Percentiles rank a stretch among this genome's conserved stretches.
Evolutionary conservation across 2,888 invertebrate genomes (phyloP).

Genomic region (Pegoplata infirma): DNA sequence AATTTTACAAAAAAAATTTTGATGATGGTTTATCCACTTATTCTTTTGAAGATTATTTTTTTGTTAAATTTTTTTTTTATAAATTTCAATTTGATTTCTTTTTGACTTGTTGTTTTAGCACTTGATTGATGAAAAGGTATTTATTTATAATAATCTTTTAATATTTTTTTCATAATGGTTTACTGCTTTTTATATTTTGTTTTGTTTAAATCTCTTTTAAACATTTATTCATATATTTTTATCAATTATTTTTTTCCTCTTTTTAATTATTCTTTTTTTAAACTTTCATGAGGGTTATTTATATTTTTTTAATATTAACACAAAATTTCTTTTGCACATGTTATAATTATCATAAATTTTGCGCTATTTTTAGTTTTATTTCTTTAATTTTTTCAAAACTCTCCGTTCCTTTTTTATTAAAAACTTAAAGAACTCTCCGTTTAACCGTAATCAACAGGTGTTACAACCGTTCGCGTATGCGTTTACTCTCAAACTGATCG

Average conservation of each 20-base stretch:
- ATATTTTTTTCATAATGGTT: not conserved
- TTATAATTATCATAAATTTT: not conserved
- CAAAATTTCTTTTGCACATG: not conserved
- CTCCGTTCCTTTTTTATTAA: not conserved
- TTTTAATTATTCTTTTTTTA: no score
- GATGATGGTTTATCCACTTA: conserved; percentile 54
- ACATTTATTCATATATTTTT: not conserved
- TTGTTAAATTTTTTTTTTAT: conserved; percentile 6
- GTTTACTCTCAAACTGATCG: conserved; percentile 76
- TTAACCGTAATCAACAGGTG: conserved; percentile 70
- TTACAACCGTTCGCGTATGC: conserved; percentile 75
- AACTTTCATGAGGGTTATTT: not conserved
- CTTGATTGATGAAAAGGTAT: conserved; percentile 31
- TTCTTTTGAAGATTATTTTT: conserved; percentile 27
- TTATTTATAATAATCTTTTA: no score
- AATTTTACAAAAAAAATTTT: conserved; percentile 42
- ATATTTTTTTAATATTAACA: not conserved
- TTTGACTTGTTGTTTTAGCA: not conserved
- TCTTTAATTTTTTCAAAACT: not conserved
- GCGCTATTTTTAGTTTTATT: not conserved
- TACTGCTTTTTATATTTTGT: conserved; percentile 11
- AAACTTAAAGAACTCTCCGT: conserved; percentile 9
- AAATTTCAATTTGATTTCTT: conserved; percentile 30
- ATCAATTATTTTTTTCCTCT: not conserved
- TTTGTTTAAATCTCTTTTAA: not conserved